Conservation (phyloP, 2,888 invertebrate species). For the Tanypteryx hageni region DNA sequence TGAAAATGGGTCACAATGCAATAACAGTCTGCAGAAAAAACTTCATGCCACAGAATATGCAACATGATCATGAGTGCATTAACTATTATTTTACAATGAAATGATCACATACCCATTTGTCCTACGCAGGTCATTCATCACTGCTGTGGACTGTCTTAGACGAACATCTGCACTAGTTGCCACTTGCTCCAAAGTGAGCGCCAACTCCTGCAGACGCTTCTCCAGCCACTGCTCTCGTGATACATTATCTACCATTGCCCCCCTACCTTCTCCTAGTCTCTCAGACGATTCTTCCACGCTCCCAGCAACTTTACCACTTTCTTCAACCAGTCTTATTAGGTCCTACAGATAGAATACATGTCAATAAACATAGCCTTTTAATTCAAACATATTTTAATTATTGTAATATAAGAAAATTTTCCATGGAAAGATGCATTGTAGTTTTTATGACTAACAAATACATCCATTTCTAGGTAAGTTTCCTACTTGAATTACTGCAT, state of each 20-base stretch:
- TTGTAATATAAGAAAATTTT: no score
- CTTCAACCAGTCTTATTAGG: background rate
- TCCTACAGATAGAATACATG: background rate
- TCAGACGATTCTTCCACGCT: background rate
- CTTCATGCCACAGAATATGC: no score
- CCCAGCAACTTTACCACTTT: background rate
- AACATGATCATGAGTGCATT: no score
- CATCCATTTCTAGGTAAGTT: no score
- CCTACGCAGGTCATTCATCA: constrained; percentile 49
- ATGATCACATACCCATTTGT: constrained; percentile 68
- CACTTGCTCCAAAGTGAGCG: constrained; percentile 39
- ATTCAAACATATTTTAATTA: no score
- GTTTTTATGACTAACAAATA: no score
- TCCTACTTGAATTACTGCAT: no score
- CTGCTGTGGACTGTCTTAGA: constrained; percentile 41
- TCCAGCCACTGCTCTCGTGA: constrained; percentile 41
- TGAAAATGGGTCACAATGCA: no score
- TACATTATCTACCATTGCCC: background rate
- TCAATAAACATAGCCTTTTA: background rate
- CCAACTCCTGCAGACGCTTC: constrained; percentile 53
- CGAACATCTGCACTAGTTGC: constrained; percentile 43
- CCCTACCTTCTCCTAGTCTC: background rate
- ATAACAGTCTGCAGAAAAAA: no score
- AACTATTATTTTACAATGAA: no score
- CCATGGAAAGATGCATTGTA: no score